phyloP scores from a whole-genome alignment of 2,888 invertebrate genomes.

The Eumacrocentrus americanus region DNA sequence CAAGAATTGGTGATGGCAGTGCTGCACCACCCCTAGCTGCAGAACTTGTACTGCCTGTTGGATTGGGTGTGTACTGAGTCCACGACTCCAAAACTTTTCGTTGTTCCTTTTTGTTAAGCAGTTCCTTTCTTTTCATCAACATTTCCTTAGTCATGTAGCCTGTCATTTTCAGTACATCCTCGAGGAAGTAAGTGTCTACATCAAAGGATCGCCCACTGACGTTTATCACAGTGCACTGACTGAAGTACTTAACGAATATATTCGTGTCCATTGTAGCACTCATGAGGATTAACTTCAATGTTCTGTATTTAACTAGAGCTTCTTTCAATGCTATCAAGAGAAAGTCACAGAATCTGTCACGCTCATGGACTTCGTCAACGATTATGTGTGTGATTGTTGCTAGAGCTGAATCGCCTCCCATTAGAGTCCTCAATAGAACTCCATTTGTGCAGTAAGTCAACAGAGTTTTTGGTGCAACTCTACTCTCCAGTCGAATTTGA shows the following conservation, averaged over 20 bases:
- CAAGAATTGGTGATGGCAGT: conserved; percentile 38
- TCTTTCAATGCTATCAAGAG: conserved; percentile 84
- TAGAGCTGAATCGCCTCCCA: conserved; percentile 76
- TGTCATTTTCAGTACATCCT: conserved; percentile 75
- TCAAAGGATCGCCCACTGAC: conserved; percentile 79
- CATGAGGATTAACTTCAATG: conserved; percentile 88
- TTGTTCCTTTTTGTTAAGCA: conserved; percentile 57
- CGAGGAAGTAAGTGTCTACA: conserved; percentile 79
- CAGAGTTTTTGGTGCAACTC: conserved; percentile 78
- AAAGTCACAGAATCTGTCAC: conserved; percentile 93
- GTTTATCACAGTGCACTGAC: conserved; percentile 75
- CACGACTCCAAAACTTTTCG: conserved; percentile 58
- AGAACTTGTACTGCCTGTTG: conserved; percentile 24
- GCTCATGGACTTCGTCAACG: conserved; percentile 95
- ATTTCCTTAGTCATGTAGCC: conserved; percentile 66
- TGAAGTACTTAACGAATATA: conserved; percentile 85
- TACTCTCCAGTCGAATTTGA: conserved; percentile 89
- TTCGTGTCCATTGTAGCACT: conserved; percentile 90
- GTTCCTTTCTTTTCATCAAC: conserved; percentile 54
- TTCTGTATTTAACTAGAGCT: conserved; percentile 71
- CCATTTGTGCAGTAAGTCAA: conserved; percentile 93
- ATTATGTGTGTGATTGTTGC: conserved; percentile 83
- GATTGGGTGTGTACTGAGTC: conserved; percentile 53
- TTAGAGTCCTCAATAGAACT: conserved; percentile 84
- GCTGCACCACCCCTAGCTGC: neutral